These are phyloP conservation scores for Drosophila mimetica DNA, from an alignment of 2,888 invertebrate genomes.

Conservation along the genomic window DNA sequence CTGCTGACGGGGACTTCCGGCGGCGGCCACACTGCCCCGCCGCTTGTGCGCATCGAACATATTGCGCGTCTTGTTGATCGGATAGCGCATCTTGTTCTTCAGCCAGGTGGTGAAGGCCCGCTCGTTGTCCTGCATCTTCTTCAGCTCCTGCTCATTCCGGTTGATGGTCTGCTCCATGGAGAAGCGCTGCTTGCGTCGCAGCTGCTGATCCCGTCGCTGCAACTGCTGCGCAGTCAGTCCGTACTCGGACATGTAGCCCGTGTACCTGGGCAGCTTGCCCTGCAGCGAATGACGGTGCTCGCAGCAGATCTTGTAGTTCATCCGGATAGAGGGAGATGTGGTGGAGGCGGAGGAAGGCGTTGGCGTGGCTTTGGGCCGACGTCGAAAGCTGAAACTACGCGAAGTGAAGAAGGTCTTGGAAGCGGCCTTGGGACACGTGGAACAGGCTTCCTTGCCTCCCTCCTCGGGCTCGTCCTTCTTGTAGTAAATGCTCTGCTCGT, in stretches of 20 bases:
- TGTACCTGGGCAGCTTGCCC: slow-evolving; percentile 85
- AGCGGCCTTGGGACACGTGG: slow-evolving; percentile 38
- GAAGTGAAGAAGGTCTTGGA: slow-evolving; percentile 64
- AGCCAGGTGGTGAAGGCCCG: slow-evolving; percentile 86
- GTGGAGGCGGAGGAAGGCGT: slow-evolving; percentile 31
- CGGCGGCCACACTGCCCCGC: slow-evolving; percentile 55
- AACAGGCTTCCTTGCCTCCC: background rate
- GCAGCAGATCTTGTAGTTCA: slow-evolving; percentile 84
- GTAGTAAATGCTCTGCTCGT: slow-evolving; percentile 66
- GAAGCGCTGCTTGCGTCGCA: slow-evolving; percentile 78
- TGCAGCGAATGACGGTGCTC: slow-evolving; percentile 83
- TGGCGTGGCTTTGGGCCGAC: slow-evolving; percentile 54
- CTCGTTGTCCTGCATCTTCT: slow-evolving; percentile 85
- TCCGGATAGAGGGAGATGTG: slow-evolving; percentile 61
- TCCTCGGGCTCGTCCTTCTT: slow-evolving; percentile 45
- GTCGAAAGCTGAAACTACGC: slow-evolving; percentile 78
- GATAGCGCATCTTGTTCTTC: slow-evolving; percentile 84
- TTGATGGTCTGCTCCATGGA: slow-evolving; percentile 80
- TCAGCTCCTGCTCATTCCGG: slow-evolving; percentile 84
- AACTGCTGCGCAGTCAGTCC: slow-evolving; percentile 85
- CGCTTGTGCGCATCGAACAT: slow-evolving; percentile 82
- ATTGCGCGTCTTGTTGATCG: slow-evolving; percentile 83
- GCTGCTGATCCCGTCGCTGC: slow-evolving; percentile 83
- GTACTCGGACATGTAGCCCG: slow-evolving; percentile 86
- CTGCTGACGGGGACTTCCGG: slow-evolving; percentile 25